Conservation (phyloP, 2,888 invertebrate genomes). For the Trilocha varians region DNA sequence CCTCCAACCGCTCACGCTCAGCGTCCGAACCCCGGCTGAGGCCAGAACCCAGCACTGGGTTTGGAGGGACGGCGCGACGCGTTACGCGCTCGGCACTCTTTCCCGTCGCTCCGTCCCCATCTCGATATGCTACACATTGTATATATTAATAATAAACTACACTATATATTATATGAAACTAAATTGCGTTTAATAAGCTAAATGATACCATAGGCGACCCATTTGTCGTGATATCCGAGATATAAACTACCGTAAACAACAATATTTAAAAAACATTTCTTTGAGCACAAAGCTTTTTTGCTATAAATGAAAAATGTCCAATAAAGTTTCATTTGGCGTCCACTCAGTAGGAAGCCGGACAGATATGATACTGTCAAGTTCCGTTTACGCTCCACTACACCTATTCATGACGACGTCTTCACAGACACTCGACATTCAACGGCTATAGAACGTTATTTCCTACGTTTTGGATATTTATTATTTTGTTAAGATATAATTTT, state of each 20-base stretch:
- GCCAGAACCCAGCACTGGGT: too few species aligned
- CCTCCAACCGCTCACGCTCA: too few species aligned
- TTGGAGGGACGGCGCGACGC: too few species aligned
- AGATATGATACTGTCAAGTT: constrained; percentile 60
- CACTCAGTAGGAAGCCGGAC: constrained; percentile 31
- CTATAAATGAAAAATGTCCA: constrained; percentile 58
- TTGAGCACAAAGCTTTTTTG: not conserved
- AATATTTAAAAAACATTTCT: constrained; percentile 11
- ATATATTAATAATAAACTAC: too few species aligned
- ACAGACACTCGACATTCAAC: constrained; percentile 21
- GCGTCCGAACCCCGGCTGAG: too few species aligned
- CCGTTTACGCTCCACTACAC: constrained; percentile 45
- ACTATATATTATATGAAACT: too few species aligned
- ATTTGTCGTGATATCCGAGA: too few species aligned
- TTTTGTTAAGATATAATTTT: not conserved
- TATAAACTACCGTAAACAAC: not conserved
- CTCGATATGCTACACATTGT: too few species aligned
- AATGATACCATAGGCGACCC: too few species aligned
- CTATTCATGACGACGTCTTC: constrained; percentile 55
- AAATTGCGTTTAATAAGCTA: too few species aligned
- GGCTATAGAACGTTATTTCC: constrained; percentile 18
- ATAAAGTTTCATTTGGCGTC: constrained; percentile 66
- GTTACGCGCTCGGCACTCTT: too few species aligned
- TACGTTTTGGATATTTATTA: constrained; percentile 1
- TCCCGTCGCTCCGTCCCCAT: too few species aligned